phyloP scores from a whole-genome alignment of 2,113 vertebrate genomes.

The Crotalus viridis region DNA sequence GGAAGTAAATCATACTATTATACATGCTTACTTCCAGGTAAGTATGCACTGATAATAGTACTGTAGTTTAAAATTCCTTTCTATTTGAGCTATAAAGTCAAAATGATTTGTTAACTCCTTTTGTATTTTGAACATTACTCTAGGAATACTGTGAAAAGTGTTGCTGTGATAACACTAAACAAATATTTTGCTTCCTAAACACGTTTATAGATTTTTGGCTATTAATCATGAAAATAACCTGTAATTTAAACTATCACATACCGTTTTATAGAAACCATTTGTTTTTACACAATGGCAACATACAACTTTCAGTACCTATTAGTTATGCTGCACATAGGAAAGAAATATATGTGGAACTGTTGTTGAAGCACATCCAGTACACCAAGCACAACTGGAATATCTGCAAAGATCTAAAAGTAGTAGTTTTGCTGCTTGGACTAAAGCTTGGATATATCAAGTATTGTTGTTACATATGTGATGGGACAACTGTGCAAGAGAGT shows the following conservation, averaged over 20 bases:
- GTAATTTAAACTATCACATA: not conserved
- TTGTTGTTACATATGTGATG: not conserved
- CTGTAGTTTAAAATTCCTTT: not conserved
- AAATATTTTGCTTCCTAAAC: not conserved
- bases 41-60: not conserved
- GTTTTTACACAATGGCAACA: not conserved
- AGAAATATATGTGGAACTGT: not conserved
- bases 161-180: not conserved
- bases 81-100: not conserved
- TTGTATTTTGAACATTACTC: not conserved
- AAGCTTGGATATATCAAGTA: not conserved
- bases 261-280: not conserved
- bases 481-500: not conserved
- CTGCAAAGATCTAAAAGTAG: not conserved
- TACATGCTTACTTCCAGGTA: not conserved
- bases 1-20: not conserved
- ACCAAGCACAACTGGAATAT: not conserved
- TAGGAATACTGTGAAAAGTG: not conserved
- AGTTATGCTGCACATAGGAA: not conserved
- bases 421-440: not conserved
- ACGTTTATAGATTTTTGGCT: not conserved
- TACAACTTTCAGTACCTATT: not conserved
- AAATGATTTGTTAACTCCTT: not conserved
- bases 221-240: not conserved
- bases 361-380: no score